phyloP scores from a whole-genome alignment of 2,888 invertebrate species.

The Hypena proboscidalis region DNA sequence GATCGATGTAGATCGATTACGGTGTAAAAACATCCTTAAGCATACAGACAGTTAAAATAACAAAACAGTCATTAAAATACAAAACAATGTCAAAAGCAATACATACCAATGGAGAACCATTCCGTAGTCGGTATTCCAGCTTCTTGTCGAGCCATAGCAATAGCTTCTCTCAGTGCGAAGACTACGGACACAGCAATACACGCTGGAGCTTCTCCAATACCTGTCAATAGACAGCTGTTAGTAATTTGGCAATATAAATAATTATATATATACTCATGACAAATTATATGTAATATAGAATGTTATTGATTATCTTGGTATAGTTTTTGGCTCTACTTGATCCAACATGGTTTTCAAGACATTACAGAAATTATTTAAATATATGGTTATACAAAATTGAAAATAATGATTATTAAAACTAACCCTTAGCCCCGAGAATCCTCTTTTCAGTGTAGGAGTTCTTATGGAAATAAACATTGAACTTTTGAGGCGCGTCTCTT shows the following conservation, averaged over 20 bases:
- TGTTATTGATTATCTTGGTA: no score
- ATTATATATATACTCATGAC: no score
- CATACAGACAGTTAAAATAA: no score
- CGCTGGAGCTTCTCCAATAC: constrained; percentile 78
- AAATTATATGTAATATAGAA: no score
- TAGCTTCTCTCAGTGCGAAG: constrained; percentile 87
- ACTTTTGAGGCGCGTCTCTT: constrained; percentile 91
- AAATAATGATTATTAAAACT: neutral
- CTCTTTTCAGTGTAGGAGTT: constrained; percentile 86
- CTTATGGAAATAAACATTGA: constrained; percentile 87
- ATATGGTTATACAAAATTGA: no score
- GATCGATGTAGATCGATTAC: no score
- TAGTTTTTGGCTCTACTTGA: no score
- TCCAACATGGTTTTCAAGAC: no score
- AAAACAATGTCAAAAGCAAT: no score
- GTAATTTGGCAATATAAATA: no score
- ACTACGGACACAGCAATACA: constrained; percentile 75
- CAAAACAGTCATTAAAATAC: neutral
- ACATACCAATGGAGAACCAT: constrained; percentile 86
- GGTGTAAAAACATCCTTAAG: no score
- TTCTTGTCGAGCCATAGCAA: constrained; percentile 86
- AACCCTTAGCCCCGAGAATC: constrained; percentile 88
- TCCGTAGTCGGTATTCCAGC: constrained; percentile 73
- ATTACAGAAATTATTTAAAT: no score
- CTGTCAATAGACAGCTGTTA: constrained; percentile 50